Conservation (phyloP, 2,113 vertebrate genomes). For the Microcebus tavaratra region DNA sequence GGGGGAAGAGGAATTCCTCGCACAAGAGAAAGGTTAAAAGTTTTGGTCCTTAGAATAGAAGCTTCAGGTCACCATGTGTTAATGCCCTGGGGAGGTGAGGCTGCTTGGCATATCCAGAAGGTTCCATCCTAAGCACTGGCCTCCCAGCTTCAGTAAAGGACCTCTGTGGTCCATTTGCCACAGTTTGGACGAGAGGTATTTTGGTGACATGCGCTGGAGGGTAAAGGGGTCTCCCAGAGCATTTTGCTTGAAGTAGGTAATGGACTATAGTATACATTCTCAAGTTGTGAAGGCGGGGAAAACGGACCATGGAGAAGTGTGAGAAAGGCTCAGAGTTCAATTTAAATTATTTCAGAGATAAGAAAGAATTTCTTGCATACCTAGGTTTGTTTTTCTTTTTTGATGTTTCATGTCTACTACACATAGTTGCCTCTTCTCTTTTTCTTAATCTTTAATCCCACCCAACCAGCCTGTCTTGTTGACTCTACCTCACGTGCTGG, state of each 20-base stretch:
- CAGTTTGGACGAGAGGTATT: neutral
- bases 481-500: neutral
- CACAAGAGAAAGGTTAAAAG: neutral
- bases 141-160: neutral
- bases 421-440: neutral
- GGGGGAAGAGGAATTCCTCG: neutral
- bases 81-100: neutral
- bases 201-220: neutral
- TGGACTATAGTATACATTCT: neutral
- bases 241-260: neutral
- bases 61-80: neutral
- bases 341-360: neutral
- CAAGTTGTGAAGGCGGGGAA: neutral
- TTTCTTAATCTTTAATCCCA: neutral
- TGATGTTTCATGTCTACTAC: neutral
- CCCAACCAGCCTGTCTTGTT: neutral
- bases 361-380: neutral
- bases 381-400: neutral
- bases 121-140: neutral
- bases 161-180: neutral
- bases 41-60: neutral
- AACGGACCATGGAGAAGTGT: neutral
- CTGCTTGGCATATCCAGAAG: neutral
- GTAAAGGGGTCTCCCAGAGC: neutral
- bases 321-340: neutral